Percentiles rank a stretch among this genome's conserved stretches.
These are phyloP conservation scores for Drosophila koepferae DNA, from an alignment of 2,888 invertebrate species.

Conservation along the genomic window DNA sequence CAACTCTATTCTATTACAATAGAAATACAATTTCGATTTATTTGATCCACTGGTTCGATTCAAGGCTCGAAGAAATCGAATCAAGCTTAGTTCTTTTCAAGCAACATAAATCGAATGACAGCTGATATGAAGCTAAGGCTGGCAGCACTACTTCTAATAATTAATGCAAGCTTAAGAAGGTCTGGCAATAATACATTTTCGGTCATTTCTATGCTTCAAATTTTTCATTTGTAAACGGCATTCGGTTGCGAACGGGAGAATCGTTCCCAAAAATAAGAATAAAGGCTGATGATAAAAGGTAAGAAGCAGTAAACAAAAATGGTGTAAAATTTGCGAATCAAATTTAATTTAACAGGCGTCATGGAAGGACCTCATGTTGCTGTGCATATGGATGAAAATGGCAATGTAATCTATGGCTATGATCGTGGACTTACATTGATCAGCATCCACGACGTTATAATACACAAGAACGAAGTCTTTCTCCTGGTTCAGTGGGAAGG, in stretches of 20 bases:
- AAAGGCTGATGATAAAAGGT: neutral
- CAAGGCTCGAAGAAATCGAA: too few relatives aligned
- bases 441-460: neutral
- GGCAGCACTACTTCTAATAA: too few relatives aligned
- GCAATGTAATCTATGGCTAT: slow-evolving; percentile 14
- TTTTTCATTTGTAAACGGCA: neutral
- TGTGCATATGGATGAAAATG: slow-evolving; percentile 1
- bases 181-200: too few relatives aligned
- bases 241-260: neutral
- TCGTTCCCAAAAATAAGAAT: neutral
- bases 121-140: too few relatives aligned
- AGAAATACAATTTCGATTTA: too few relatives aligned
- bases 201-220: too few relatives aligned
- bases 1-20: too few relatives aligned
- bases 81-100: too few relatives aligned
- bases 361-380: slow-evolving; percentile 19
- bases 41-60: too few relatives aligned
- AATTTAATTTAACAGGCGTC: too few relatives aligned
- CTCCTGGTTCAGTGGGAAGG: slow-evolving; percentile 19
- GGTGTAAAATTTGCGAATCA: neutral
- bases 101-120: too few relatives aligned
- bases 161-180: too few relatives aligned
- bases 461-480: neutral
- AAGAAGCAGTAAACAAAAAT: neutral
- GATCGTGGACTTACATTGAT: slow-evolving; percentile 10